A percentile compares a stretch with the other conserved stretches of the same genome.
phyloP scores from a whole-genome alignment of 2,113 vertebrate genomes.

The Mandrillus leucophaeus region DNA sequence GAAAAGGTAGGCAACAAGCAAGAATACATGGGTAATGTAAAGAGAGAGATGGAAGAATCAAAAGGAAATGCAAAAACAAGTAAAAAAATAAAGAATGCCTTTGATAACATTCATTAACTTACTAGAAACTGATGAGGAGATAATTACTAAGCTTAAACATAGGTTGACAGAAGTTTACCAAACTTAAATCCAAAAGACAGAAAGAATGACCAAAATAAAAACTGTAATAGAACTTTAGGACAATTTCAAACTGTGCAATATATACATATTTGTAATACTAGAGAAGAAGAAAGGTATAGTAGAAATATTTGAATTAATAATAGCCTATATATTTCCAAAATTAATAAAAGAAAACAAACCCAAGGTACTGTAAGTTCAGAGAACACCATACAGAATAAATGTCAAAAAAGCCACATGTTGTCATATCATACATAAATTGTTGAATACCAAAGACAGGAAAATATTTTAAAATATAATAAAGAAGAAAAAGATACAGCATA shows the following conservation, averaged over 20 bases:
- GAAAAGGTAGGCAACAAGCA: not conserved
- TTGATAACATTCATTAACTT: not conserved
- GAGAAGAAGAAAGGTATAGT: not conserved
- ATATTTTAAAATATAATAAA: not conserved
- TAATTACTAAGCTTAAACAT: not conserved
- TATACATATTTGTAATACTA: not conserved
- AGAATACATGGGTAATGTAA: not conserved
- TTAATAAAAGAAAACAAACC: not conserved
- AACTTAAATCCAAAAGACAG: not conserved
- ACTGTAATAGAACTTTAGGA: not conserved
- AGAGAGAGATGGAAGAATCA: not conserved
- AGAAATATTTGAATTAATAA: conserved; percentile 7
- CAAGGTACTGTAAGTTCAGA: not conserved
- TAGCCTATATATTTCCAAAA: not conserved
- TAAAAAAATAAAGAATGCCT: not conserved
- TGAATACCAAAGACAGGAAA: not conserved
- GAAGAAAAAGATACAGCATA: not conserved
- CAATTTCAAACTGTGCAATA: not conserved
- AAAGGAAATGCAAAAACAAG: not conserved
- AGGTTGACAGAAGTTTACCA: not conserved
- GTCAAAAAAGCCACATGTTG: not conserved
- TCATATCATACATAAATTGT: not conserved
- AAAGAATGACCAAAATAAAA: not conserved
- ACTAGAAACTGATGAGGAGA: not conserved
- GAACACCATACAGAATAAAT: not conserved